These are phyloP conservation scores for Fundulus diaphanus DNA, from an alignment of 2,797 vertebrate species.

Conservation along the genomic window DNA sequence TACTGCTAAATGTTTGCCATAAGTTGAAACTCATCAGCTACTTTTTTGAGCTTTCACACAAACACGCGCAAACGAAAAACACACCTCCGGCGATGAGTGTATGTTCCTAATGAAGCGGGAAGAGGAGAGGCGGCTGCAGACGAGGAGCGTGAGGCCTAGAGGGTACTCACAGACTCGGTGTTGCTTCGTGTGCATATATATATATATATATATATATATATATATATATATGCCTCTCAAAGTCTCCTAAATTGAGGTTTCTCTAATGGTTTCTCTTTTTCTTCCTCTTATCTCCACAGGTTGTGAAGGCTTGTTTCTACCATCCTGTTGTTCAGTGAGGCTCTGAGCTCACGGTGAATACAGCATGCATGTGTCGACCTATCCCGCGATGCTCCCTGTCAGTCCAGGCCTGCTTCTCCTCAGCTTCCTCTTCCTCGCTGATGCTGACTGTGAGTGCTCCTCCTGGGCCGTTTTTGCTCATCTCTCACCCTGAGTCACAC, in stretches of 20 bases:
- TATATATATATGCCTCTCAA: slow-evolving; percentile 18
- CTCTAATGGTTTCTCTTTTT: slow-evolving; percentile 35
- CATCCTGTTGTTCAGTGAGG: slow-evolving; percentile 83
- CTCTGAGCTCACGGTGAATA: slow-evolving; percentile 86
- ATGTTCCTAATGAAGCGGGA: slow-evolving; percentile 74
- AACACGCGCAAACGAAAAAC: slow-evolving; percentile 33
- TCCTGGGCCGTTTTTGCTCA: neutral
- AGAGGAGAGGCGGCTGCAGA: slow-evolving; percentile 69
- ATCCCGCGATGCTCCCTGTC: slow-evolving; percentile 87
- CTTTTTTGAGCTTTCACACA: slow-evolving; percentile 39
- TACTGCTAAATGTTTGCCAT: slow-evolving; percentile 49
- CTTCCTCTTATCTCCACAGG: slow-evolving; percentile 74
- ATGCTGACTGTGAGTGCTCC: slow-evolving; percentile 90
- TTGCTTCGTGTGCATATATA: slow-evolving; percentile 15
- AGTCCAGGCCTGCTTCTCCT: slow-evolving; percentile 88
- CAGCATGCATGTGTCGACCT: slow-evolving; percentile 87
- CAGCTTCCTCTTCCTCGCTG: slow-evolving; percentile 84
- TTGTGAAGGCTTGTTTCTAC: slow-evolving; percentile 87
- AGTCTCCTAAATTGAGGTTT: slow-evolving; percentile 39
- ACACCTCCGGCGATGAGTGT: slow-evolving; percentile 65
- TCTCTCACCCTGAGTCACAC: neutral
- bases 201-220: neutral
- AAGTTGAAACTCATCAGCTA: slow-evolving; percentile 56
- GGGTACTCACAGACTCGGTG: slow-evolving; percentile 58
- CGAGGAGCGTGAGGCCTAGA: slow-evolving; percentile 62